Conservation (phyloP, 2,113 vertebrate genomes). For the Amia ocellicauda region DNA sequence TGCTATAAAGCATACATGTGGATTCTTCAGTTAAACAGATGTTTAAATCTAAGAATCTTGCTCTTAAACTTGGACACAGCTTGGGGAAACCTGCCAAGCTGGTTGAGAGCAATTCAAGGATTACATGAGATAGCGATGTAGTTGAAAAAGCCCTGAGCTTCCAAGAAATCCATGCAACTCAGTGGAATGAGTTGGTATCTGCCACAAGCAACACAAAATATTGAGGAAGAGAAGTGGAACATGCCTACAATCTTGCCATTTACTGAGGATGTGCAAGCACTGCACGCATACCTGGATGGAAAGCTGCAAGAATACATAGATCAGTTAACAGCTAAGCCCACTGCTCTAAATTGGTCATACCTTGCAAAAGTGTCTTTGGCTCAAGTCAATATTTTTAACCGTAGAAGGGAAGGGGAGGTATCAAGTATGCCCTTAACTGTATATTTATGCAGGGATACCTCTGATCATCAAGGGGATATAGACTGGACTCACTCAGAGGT, state of each 20-base stretch:
- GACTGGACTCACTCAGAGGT: slow-evolving; percentile 27
- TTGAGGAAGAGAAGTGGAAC: slow-evolving; percentile 34
- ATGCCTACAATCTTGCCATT: slow-evolving; percentile 31
- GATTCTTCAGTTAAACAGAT: slow-evolving; percentile 4
- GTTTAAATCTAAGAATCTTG: slow-evolving; percentile 16
- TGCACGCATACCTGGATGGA: slow-evolving; percentile 22
- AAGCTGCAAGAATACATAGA: neutral
- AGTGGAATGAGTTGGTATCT: slow-evolving; percentile 29
- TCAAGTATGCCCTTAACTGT: slow-evolving; percentile 32
- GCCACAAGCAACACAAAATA: slow-evolving; percentile 22
- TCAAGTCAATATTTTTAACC: slow-evolving; percentile 39
- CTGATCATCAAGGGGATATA: slow-evolving; percentile 15
- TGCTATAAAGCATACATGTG: slow-evolving; percentile 1
- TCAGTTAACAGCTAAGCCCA: slow-evolving; percentile 12
- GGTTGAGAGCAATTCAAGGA: neutral
- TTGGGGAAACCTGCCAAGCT: slow-evolving; percentile 10
- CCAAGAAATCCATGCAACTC: slow-evolving; percentile 14
- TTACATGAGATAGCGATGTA: neutral
- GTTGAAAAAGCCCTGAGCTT: slow-evolving; percentile 18
- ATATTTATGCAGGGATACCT: slow-evolving; percentile 18
- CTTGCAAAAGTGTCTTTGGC: slow-evolving; percentile 26
- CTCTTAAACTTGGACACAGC: slow-evolving; percentile 22
- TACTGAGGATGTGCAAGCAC: slow-evolving; percentile 29
- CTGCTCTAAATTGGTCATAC: slow-evolving; percentile 27
- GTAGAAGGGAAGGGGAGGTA: slow-evolving; percentile 29